Evolutionary conservation across 2,888 invertebrate species (phyloP).

Genomic region (Leptinotarsa tumamoca): DNA sequence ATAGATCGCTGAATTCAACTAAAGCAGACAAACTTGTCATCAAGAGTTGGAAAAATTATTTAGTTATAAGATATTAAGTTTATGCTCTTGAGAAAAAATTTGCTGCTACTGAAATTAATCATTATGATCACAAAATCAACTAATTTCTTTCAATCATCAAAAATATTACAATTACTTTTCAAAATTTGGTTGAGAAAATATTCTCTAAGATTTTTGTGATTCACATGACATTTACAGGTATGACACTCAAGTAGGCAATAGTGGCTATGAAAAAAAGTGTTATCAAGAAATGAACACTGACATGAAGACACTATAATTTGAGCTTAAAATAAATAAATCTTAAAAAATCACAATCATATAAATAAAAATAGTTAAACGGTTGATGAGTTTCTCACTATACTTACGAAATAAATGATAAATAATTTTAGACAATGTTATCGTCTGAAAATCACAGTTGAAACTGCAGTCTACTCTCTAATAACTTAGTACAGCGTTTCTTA

Average conservation of each 20-base stretch:
- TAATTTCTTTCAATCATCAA: neutral
- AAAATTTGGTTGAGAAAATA: neutral
- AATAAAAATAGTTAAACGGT: constrained; percentile 54
- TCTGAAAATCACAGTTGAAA: constrained; percentile 63
- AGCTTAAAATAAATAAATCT: constrained; percentile 49
- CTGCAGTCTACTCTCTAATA: constrained; percentile 59
- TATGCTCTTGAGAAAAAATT: neutral
- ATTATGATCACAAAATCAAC: constrained; percentile 12
- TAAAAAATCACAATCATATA: constrained; percentile 58
- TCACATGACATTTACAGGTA: constrained; percentile 22
- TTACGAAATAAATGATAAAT: constrained; percentile 41
- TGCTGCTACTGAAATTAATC: neutral
- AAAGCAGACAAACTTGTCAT: neutral
- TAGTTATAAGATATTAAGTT: neutral
- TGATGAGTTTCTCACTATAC: constrained; percentile 55
- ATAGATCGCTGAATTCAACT: constrained; percentile 3
- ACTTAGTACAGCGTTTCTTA: constrained; percentile 45
- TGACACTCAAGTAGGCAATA: constrained; percentile 25
- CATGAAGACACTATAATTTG: constrained; percentile 52
- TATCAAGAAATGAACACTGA: constrained; percentile 48
- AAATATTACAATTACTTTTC: neutral
- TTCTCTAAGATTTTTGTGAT: constrained; percentile 16
- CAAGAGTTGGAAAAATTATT: neutral
- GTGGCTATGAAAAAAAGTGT: constrained; percentile 37
- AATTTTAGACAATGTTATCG: constrained; percentile 52